Base-by-base conservation (phyloP, 2,113 vertebrate species). In the Xiphorhynchus elegans region DNA sequence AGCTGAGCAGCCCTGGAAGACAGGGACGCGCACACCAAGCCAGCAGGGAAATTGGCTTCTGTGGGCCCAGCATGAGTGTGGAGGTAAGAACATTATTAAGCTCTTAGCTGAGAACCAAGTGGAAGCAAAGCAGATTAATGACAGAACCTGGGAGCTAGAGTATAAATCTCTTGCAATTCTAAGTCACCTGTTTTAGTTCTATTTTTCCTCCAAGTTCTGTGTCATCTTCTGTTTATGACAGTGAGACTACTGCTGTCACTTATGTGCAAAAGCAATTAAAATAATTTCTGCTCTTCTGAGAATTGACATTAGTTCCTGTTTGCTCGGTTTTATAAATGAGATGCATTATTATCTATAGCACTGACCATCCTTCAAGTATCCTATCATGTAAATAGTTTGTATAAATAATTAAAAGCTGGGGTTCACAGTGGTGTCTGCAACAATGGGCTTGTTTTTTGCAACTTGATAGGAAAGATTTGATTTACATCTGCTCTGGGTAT, bases 401-500 rank as follows among this genome's bases (percentile, higher is more conserved):
- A 90, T 96, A 95, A 97, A 96, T 97, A 97, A 97, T 96, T 97
- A 97, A 97, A 96, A 97, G 69, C 96, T 94, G 93, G 87, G 87
- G 95, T 96, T 96, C 95, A 94, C 73, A 78, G 69, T 83, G 73
- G 87, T 88, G 81, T 81, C 72, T 93, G 86, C 81, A 97, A 93
- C 96, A 92, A 95, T 74, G 86, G 93, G 87, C 93, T 97, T 97
- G 96, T 97, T 97, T 97, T 97, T 89, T 78, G 90, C 94, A 90
- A 86, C 93, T 96, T 96, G 96, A 97, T 96, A 91, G 90, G 85
- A 94, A 96, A 93, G 93, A 96, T 96, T 96, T 96, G 97, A 97
- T 97, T 97, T 97, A 97, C 94, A 97, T 97, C 96, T 97, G 97
- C 91, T 96, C 88, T 97, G 97, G 97, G 97, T 97, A 96, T 97